Evolutionary conservation across 2,888 invertebrate species (phyloP).

Genomic region (Trichogramma dendrolimi): DNA sequence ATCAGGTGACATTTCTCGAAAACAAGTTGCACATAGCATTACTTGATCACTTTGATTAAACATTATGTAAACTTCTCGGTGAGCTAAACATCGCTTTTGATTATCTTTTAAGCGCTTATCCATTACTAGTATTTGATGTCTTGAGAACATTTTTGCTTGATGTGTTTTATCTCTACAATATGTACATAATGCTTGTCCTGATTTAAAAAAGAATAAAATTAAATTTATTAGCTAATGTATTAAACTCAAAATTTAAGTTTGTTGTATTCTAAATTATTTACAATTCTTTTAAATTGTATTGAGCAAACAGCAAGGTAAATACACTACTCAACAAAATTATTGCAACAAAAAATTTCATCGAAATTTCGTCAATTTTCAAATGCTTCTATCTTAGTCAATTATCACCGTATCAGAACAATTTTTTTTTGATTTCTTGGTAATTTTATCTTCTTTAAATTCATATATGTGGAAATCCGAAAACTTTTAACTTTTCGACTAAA

Average conservation of each 20-base stretch:
- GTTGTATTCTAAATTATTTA: too few relatives aligned
- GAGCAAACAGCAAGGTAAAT: slow-evolving; percentile 7
- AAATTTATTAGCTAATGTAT: too few relatives aligned
- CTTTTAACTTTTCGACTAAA: too few relatives aligned
- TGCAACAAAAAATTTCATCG: too few relatives aligned
- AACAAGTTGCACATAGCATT: slow-evolving; percentile 73
- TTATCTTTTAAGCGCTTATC: slow-evolving; percentile 67
- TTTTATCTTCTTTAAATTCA: too few relatives aligned
- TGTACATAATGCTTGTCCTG: slow-evolving; percentile 69
- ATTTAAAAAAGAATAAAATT: neutral
- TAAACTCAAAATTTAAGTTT: too few relatives aligned
- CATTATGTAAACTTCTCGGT: slow-evolving; percentile 73
- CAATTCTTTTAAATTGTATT: slow-evolving; percentile 2
- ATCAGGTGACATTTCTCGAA: slow-evolving; percentile 66
- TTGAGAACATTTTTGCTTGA: slow-evolving; percentile 72
- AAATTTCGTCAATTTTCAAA: too few relatives aligned
- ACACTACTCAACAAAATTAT: neutral
- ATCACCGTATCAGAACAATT: too few relatives aligned
- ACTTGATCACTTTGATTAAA: slow-evolving; percentile 66
- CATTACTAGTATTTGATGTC: slow-evolving; percentile 69
- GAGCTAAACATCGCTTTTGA: slow-evolving; percentile 65
- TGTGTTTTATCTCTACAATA: slow-evolving; percentile 70
- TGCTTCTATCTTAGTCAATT: too few relatives aligned
- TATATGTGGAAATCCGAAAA: too few relatives aligned
- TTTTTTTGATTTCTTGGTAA: too few relatives aligned